Evolutionary conservation across 1,140 invertebrate species (phyloP).

Genomic region (Tyrophagus putrescentiae): DNA sequence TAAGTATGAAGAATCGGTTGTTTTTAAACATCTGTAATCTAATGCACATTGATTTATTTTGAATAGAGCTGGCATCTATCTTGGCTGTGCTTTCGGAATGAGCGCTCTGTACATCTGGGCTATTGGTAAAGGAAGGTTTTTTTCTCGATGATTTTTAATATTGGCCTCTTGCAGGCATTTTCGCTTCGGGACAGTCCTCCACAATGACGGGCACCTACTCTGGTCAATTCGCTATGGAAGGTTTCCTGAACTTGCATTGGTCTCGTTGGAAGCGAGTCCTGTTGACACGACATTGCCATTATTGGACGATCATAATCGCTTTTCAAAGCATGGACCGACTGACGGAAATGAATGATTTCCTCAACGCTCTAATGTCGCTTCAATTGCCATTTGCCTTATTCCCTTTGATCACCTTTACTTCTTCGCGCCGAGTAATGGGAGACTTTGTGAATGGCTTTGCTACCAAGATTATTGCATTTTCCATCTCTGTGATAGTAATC

Average conservation of each 20-base stretch:
- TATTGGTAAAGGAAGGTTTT: conserved; percentile 30
- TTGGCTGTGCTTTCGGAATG: conserved; percentile 24
- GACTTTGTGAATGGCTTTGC: conserved; percentile 40
- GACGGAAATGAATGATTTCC: conserved; percentile 68
- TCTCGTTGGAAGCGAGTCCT: conserved; percentile 73
- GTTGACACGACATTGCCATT: conserved; percentile 70
- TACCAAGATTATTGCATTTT: conserved; percentile 17
- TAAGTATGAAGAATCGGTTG: too few species aligned
- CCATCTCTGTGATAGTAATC: conserved; percentile 23
- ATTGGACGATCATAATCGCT: conserved; percentile 65
- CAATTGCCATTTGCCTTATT: conserved; percentile 68
- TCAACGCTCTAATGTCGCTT: conserved; percentile 75
- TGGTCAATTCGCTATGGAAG: conserved; percentile 46
- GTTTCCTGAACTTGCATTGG: conserved; percentile 76
- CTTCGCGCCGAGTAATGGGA: conserved; percentile 62
- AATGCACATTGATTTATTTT: not conserved
- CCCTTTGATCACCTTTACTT: conserved; percentile 74
- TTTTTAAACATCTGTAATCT: not conserved
- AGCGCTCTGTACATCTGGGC: conserved; percentile 39
- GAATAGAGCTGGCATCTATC: conserved; percentile 19
- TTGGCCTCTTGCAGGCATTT: not conserved
- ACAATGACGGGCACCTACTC: conserved; percentile 43
- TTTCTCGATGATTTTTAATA: not conserved
- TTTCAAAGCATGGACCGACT: conserved; percentile 56
- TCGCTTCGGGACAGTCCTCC: conserved; percentile 31